Evolutionary conservation across 1,140 invertebrate genomes (phyloP).

Genomic region (Apis dorsata): DNA sequence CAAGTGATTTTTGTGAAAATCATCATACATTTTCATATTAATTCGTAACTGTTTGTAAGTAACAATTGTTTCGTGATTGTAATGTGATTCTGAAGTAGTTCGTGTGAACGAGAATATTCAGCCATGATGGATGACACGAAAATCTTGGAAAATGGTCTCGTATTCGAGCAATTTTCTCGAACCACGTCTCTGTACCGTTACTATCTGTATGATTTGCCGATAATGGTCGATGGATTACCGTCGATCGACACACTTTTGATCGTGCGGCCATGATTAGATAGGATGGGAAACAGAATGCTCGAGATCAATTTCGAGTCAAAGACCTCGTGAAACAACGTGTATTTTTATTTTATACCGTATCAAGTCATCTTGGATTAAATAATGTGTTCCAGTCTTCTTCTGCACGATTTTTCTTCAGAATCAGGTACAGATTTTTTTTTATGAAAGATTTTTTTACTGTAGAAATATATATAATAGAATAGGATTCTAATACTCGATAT

Average conservation of each 20-base stretch:
- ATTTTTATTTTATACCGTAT: not conserved
- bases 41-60: too few species aligned
- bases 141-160: constrained; percentile 11
- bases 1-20: too few species aligned
- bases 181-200: constrained; percentile 9
- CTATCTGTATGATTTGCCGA: not conserved
- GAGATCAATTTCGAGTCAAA: constrained; percentile 4
- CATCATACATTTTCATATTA: too few species aligned
- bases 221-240: constrained; percentile 20
- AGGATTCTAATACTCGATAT: too few species aligned
- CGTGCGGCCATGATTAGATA: not conserved
- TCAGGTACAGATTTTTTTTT: too few species aligned
- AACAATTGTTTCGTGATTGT: too few species aligned
- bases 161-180: not conserved
- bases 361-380: not conserved
- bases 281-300: not conserved
- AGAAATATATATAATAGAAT: too few species aligned
- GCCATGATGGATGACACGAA: not conserved
- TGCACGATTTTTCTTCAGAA: not conserved
- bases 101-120: not conserved
- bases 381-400: not conserved
- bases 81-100: too few species aligned
- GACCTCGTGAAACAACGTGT: not conserved
- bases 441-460: too few species aligned
- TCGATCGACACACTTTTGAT: constrained; percentile 40